phyloP scores from a whole-genome alignment of 2,113 vertebrate genomes.

The Struthidea cinerea region DNA sequence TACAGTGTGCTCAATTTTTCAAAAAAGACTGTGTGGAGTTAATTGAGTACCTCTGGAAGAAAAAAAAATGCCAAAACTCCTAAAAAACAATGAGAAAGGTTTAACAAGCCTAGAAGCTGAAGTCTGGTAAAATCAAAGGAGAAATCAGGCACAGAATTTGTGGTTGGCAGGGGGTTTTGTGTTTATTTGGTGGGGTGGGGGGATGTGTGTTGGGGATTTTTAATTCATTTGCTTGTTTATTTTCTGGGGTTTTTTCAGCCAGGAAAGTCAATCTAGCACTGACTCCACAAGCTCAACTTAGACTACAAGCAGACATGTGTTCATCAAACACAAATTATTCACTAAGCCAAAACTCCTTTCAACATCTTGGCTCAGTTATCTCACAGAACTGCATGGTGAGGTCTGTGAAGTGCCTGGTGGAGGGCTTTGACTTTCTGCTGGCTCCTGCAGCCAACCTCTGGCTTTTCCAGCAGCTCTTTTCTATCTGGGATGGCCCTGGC shows the following conservation, averaged over 20 bases:
- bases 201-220: background rate
- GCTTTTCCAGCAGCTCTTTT: background rate
- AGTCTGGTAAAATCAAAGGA: background rate
- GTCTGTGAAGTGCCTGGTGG: background rate
- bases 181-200: background rate
- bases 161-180: background rate
- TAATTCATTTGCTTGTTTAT: background rate
- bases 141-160: background rate
- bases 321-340: background rate
- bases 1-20: background rate
- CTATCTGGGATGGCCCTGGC: background rate
- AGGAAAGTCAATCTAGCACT: background rate
- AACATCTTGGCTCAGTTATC: background rate
- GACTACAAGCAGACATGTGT: rapidly evolving
- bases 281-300: background rate
- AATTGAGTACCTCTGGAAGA: background rate
- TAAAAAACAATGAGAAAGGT: background rate
- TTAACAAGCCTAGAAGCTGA: background rate
- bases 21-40: background rate
- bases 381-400: rapidly evolving
- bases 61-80: background rate
- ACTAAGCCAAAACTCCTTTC: background rate
- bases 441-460: background rate
- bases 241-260: background rate
- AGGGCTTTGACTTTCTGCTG: background rate